These are phyloP conservation scores for Mus pahari DNA, from an alignment of 2,113 vertebrate species.

Conservation along the genomic window DNA sequence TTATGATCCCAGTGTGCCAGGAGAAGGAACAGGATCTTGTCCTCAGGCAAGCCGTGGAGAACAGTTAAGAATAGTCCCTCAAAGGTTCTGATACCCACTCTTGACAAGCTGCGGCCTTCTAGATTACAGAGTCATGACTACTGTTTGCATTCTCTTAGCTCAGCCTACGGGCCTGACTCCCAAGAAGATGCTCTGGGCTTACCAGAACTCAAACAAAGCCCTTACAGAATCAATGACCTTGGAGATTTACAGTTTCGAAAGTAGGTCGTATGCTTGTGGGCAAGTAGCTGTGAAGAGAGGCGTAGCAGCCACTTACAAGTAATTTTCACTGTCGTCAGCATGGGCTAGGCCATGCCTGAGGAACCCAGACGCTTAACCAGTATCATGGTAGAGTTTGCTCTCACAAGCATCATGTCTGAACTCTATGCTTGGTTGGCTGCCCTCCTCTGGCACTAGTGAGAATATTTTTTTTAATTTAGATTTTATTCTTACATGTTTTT, in stretches of 20 bases:
- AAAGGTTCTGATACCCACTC: background rate
- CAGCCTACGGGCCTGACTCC: background rate
- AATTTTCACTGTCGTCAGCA: background rate
- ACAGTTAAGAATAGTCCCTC: background rate
- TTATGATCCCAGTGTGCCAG: background rate
- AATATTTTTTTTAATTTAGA: background rate
- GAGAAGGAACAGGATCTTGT: background rate
- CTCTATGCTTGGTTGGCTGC: background rate
- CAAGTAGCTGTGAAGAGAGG: background rate
- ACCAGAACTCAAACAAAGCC: background rate
- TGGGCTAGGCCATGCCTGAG: no score
- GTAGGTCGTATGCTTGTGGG: no score
- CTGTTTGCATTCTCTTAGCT: background rate
- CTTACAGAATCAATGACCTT: background rate
- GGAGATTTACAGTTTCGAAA: background rate
- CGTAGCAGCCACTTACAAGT: accelerated
- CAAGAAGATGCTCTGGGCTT: background rate
- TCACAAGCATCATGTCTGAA: background rate
- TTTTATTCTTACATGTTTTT: background rate
- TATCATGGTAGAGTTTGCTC: background rate
- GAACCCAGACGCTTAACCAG: background rate
- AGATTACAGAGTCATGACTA: background rate
- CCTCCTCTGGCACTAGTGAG: background rate
- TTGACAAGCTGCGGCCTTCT: background rate
- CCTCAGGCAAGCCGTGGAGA: background rate